phyloP scores from a whole-genome alignment of 2,113 vertebrate genomes.

The Perca schrenkii region DNA sequence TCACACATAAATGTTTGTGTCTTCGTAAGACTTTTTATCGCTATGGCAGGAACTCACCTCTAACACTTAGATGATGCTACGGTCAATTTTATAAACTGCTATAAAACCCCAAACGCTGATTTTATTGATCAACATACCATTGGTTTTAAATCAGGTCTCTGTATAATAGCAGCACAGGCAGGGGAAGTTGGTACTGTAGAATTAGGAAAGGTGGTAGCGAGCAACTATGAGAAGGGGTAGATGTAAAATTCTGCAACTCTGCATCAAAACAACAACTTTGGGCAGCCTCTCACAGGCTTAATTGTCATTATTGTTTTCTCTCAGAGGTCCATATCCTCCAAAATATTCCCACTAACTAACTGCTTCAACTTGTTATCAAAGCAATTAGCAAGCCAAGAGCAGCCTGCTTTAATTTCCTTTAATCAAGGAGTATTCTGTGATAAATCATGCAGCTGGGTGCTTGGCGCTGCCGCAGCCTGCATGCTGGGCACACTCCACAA shows the following conservation, averaged over 20 bases:
- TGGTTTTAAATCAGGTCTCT: conserved; percentile 25
- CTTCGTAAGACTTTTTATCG: conserved; percentile 55
- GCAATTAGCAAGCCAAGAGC: conserved; percentile 79
- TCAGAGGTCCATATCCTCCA: conserved; percentile 66
- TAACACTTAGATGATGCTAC: conserved; percentile 42
- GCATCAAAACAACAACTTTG: conserved; percentile 43
- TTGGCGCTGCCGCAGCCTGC: conserved; percentile 64
- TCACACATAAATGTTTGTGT: conserved; percentile 63
- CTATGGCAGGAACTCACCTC: conserved; percentile 57
- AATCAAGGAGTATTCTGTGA: conserved; percentile 81
- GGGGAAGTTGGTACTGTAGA: background rate
- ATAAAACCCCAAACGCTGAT: conserved; percentile 16
- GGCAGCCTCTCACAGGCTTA: conserved; percentile 44
- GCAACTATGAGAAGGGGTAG: background rate
- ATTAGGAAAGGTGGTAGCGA: background rate
- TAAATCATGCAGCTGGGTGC: conserved; percentile 80
- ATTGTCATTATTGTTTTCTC: conserved; percentile 69
- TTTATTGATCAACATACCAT: conserved; percentile 26
- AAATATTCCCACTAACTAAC: conserved; percentile 68
- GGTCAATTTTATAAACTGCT: conserved; percentile 57
- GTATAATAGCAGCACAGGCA: conserved; percentile 26
- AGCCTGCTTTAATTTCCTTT: conserved; percentile 81
- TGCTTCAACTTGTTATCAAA: conserved; percentile 82
- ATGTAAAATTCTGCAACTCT: conserved; percentile 20
- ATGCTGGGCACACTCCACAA: conserved; percentile 49